Conservation (phyloP, 2,797 vertebrate species). For the Triplophysa yarkandensis region DNA sequence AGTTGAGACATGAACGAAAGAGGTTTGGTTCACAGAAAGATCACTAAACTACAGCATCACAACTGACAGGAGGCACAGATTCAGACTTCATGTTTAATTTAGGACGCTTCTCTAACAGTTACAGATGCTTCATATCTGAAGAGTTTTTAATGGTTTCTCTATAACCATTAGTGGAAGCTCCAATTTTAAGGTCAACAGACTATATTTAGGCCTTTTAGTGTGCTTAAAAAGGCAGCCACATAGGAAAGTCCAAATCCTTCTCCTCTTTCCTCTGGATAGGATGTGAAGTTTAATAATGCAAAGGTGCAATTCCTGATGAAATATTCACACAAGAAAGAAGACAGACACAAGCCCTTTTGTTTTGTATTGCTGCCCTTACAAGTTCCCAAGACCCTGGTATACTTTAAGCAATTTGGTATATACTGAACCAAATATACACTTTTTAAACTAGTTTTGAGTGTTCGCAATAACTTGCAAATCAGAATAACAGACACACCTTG, state of each 20-base stretch:
- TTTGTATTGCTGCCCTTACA: background rate
- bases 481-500: background rate
- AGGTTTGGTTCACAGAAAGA: constrained; percentile 24
- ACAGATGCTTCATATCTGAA: constrained; percentile 7
- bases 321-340: constrained; percentile 44
- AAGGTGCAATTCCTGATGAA: constrained; percentile 35
- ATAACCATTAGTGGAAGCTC: constrained; percentile 2
- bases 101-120: background rate
- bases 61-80: constrained; percentile 22
- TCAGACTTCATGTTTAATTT: constrained; percentile 18
- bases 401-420: background rate
- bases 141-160: background rate
- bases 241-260: constrained; percentile 24
- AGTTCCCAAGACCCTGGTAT: background rate
- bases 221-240: background rate
- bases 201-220: constrained; percentile 10
- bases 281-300: constrained; percentile 43
- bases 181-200: background rate
- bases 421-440: background rate
- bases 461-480: background rate
- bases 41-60: constrained; percentile 30
- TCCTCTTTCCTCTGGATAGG: constrained; percentile 16
- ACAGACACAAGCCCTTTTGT: background rate
- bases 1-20: constrained; percentile 40
- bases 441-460: background rate